Conservation (phyloP, 2,113 vertebrate genomes). For the Scatophagus argus region DNA sequence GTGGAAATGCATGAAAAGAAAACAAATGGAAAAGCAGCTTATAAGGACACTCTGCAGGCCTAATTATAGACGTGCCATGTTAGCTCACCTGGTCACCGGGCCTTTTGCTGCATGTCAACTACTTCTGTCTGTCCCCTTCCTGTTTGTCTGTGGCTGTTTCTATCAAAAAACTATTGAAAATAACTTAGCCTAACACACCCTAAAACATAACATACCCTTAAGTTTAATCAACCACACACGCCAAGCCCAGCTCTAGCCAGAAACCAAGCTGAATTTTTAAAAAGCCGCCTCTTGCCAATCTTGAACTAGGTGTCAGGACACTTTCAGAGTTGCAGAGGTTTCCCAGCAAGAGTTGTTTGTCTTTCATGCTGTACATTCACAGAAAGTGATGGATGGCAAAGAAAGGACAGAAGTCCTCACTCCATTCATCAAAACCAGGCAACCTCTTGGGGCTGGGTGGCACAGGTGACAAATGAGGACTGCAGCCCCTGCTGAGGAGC, state of each 20-base stretch:
- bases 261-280: background rate
- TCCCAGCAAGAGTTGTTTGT: constrained; percentile 42
- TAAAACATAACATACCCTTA: background rate
- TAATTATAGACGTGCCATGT: background rate
- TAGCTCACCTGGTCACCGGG: too few relatives aligned
- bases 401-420: constrained; percentile 47
- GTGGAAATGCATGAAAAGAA: background rate
- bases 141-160: too few relatives aligned
- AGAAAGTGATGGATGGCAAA: constrained; percentile 71
- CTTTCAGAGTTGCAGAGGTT: background rate
- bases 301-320: constrained; percentile 7
- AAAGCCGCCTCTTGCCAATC: background rate
- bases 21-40: background rate
- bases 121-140: too few relatives aligned
- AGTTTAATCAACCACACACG: background rate
- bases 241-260: background rate
- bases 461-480: constrained; percentile 71
- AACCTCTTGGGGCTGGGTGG: constrained; percentile 61
- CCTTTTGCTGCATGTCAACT: too few relatives aligned
- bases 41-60: background rate
- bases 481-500: constrained; percentile 42
- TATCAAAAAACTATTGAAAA: too few relatives aligned
- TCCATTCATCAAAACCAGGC: constrained; percentile 77
- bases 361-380: constrained; percentile 56
- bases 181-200: too few relatives aligned